These are phyloP conservation scores for Paratilapia polleni DNA, from an alignment of 2,113 vertebrate genomes.

Conservation along the genomic window DNA sequence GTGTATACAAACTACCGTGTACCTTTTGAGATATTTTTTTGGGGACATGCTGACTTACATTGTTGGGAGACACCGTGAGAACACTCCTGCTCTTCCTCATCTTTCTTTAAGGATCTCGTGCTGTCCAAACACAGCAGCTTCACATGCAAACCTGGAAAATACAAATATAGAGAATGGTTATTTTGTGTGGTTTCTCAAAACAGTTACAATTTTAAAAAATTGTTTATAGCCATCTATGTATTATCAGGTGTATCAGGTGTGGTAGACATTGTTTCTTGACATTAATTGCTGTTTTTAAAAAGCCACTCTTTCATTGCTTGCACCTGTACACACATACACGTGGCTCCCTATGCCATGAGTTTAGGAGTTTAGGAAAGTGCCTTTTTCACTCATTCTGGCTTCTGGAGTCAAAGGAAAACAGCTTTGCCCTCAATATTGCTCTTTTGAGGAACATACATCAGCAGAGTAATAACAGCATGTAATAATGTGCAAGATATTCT, in stretches of 20 bases:
- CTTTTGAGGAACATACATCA: slow-evolving; percentile 15
- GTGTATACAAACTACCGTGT: neutral
- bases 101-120: slow-evolving; percentile 56
- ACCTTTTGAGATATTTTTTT: neutral
- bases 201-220: neutral
- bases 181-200: neutral
- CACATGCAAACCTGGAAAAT: slow-evolving; percentile 65
- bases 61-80: slow-evolving; percentile 90
- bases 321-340: neutral
- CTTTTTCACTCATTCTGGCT: neutral
- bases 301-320: neutral
- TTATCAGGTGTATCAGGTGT: neutral
- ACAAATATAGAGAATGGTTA: neutral
- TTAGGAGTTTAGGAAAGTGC: neutral
- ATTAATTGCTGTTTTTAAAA: neutral
- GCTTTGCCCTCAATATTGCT: neutral
- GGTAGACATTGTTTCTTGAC: neutral
- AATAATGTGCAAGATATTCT: slow-evolving; percentile 7
- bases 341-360: neutral
- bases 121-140: slow-evolving; percentile 49
- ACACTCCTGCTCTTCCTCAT: slow-evolving; percentile 99
- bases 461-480: neutral
- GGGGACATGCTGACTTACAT: slow-evolving; percentile 78
- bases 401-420: neutral
- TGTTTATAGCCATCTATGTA: neutral